These are phyloP conservation scores for Axis porcinus DNA, from an alignment of 2,113 vertebrate species.

Conservation along the genomic window DNA sequence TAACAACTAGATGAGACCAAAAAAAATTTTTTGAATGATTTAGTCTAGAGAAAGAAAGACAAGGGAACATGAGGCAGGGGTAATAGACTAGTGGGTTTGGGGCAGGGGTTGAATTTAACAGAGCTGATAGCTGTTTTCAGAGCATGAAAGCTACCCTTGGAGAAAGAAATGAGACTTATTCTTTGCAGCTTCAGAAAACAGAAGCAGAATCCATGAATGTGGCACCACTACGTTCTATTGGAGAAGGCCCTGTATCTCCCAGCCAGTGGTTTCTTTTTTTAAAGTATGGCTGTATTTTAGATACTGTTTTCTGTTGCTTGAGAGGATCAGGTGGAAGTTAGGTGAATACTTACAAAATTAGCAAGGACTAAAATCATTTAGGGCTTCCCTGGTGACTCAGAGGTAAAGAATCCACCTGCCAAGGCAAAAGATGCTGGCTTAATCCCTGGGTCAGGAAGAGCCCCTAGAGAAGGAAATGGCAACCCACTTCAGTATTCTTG, in stretches of 20 bases:
- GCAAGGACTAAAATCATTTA: neutral
- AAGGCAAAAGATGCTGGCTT: neutral
- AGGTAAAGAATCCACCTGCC: neutral
- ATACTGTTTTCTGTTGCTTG: neutral
- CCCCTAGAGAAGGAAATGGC: neutral
- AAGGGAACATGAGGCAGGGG: neutral
- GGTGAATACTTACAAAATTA: neutral
- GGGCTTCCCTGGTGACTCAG: neutral
- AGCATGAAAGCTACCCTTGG: neutral
- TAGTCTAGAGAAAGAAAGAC: neutral
- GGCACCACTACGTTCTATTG: neutral
- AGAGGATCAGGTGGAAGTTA: neutral
- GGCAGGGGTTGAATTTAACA: neutral
- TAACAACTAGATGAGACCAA: neutral
- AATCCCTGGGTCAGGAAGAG: neutral
- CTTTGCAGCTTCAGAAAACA: neutral
- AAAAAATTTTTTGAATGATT: neutral
- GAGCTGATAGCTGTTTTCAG: neutral
- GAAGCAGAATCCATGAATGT: neutral
- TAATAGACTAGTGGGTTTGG: too few species aligned
- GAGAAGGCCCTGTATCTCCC: neutral
- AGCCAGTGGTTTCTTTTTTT: neutral
- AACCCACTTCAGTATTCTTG: neutral
- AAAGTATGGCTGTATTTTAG: neutral
- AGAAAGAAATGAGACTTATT: neutral